These are phyloP conservation scores for Catharus bicknelli DNA, from an alignment of 2,113 vertebrate species.

Conservation along the genomic window DNA sequence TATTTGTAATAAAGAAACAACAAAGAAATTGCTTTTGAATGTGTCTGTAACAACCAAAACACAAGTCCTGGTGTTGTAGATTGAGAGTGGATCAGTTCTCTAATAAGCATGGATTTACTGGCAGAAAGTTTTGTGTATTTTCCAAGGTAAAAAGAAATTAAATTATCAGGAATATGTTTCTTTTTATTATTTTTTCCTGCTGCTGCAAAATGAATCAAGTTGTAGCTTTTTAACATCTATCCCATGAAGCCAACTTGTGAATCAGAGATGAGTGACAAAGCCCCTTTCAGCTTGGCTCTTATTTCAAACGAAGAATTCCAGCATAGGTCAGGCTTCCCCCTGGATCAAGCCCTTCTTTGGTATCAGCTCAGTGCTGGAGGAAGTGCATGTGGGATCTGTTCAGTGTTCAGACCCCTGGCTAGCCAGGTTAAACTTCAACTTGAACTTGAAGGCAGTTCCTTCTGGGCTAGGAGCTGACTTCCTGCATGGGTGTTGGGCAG, in stretches of 20 bases:
- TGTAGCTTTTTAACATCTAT: neutral
- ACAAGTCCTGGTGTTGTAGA: fast-evolving
- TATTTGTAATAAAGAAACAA: neutral
- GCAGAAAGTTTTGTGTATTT: neutral
- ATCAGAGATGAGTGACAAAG: neutral
- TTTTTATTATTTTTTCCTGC: neutral
- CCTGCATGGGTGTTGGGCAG: fast-evolving
- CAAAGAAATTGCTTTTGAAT: neutral
- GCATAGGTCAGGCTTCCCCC: neutral
- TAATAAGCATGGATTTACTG: neutral
- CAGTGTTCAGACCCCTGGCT: fast-evolving
- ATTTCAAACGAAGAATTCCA: neutral
- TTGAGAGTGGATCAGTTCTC: neutral
- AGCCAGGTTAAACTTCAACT: neutral
- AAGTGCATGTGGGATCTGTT: neutral
- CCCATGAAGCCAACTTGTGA: neutral
- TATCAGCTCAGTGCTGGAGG: neutral
- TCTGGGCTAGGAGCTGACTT: neutral
- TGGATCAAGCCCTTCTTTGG: neutral
- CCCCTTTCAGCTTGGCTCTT: neutral
- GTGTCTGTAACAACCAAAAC: neutral
- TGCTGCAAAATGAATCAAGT: neutral
- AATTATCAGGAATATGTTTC: neutral
- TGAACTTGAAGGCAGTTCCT: neutral
- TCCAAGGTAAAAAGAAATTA: neutral